Percentiles rank a stretch among this genome's conserved stretches.
Evolutionary conservation across 2,113 vertebrate species (phyloP).

Genomic region (Galbula dea): DNA sequence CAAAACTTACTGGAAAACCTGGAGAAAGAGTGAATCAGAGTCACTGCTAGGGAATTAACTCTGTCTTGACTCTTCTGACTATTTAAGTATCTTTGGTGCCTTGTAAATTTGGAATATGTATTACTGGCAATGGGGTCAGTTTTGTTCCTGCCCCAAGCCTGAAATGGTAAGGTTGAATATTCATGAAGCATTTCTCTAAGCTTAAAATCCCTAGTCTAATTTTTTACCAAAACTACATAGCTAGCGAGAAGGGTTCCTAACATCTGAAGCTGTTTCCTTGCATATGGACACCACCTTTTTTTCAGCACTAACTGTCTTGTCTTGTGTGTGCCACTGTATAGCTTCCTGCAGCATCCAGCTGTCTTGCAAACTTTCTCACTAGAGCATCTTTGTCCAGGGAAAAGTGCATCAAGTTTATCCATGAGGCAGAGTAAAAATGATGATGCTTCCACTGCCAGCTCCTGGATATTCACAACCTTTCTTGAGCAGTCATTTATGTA

Average conservation of each 20-base stretch:
- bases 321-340: too few relatives aligned
- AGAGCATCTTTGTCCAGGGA: neutral
- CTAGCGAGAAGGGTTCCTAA: neutral
- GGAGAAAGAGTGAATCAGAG: neutral
- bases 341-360: neutral
- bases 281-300: rapidly evolving
- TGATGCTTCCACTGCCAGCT: neutral
- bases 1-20: neutral
- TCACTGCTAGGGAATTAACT: neutral
- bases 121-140: neutral
- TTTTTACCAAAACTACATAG: neutral
- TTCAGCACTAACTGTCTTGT: neutral
- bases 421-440: neutral
- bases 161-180: neutral
- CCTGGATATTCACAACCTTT: neutral
- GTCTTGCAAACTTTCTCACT: neutral
- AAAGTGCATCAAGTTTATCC: rapidly evolving
- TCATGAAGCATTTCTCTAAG: neutral
- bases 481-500: neutral
- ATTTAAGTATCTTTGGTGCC: neutral
- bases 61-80: neutral
- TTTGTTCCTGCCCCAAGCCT: neutral
- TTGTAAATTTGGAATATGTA: neutral
- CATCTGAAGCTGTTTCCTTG: neutral
- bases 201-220: neutral